Conservation (phyloP, 2,888 invertebrate genomes). For the Hydroisotoma schaefferi region DNA sequence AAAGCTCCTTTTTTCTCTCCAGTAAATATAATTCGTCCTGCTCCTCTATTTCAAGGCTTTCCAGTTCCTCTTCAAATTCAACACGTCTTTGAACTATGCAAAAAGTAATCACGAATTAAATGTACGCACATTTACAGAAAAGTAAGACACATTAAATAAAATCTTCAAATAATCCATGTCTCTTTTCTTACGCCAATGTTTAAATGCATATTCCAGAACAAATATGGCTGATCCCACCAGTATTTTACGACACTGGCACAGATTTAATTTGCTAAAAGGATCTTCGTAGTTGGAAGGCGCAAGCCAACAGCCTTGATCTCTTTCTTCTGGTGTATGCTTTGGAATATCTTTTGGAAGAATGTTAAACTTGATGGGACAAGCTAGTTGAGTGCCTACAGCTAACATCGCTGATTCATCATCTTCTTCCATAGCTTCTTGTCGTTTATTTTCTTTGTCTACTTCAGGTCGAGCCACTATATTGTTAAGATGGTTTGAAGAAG, state of each 20-base stretch:
- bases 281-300: constrained; percentile 24
- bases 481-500: neutral
- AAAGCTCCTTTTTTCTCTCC: neutral
- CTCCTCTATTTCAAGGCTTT: neutral
- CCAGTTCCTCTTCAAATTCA: neutral
- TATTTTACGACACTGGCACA: constrained; percentile 26
- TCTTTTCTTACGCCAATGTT: constrained; percentile 17
- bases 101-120: neutral
- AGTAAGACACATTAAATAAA: neutral
- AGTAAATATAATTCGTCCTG: neutral
- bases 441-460: neutral
- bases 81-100: neutral
- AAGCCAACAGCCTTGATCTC: constrained; percentile 22
- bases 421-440: neutral
- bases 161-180: neutral
- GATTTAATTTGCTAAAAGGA: neutral
- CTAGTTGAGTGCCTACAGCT: constrained; percentile 14
- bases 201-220: constrained; percentile 10
- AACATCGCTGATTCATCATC: neutral
- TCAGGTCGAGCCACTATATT: neutral
- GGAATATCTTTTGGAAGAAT: neutral
- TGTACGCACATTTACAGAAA: neutral
- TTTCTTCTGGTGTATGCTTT: neutral
- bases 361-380: constrained; percentile 20
- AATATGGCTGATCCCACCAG: constrained; percentile 21